Base-by-base conservation (phyloP, 2,113 vertebrate genomes). In the Mastomys natalensis region DNA sequence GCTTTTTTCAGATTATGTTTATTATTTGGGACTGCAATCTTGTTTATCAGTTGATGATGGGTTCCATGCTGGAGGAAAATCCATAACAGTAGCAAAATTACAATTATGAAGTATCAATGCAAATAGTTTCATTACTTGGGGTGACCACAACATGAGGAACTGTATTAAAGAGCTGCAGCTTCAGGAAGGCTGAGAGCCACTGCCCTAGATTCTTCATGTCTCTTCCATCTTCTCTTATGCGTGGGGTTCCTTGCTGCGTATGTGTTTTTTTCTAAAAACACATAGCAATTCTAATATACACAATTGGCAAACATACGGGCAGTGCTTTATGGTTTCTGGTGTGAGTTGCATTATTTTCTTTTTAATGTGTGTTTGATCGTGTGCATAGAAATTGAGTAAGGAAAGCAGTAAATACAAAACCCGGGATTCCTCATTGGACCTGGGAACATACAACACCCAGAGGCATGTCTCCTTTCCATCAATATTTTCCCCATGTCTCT, bases 1-100 rank as follows among this genome's bases (percentile, higher is more conserved):
- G 68, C 73, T 93, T 88, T 86, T 70, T 74, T 95, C 31, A 64
- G 6, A 53, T 91, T 94, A 31, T 64, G 76, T 76, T 58, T 82
- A 86, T 74, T 48, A 66, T 81, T 91, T 48, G 64, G 43, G 80
- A 53, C 70, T 31, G 45, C 87, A 86, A 62, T 77, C 60, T 70
- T n/a, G 70, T 60, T 89, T 82, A 45, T 91, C 82, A 68, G 66
- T 43, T n/a, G 68, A 94, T 43, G 29, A 34, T 5, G 5, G 78
- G 40, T 29, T 93, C 88, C 16, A 1, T 53, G 10, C 31, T 40
- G 74, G 90, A 76, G 87, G 91, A 88, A 16, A 37, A 82, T 82
- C 40, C 0, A 0, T 84, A 84, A 62, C 13, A 84, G n/a, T 19
- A 43, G 55, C 55, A 62, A 62, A 62, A 84, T 62, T 62, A 62